Evolutionary conservation across 2,888 invertebrate species (phyloP).

Genomic region (Stramonita haemastoma): DNA sequence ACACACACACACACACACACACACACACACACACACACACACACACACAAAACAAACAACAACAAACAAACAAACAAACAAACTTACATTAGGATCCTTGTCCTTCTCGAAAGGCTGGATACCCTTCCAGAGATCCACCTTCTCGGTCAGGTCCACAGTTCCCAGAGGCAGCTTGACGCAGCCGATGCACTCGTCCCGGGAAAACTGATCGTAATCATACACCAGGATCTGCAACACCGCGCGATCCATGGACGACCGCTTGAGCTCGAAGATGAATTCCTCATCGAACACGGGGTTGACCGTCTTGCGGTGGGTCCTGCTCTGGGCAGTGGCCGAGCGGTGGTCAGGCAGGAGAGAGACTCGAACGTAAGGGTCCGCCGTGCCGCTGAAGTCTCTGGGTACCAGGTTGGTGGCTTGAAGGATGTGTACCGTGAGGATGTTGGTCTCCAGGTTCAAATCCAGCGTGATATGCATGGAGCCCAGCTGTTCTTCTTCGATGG

Average conservation of each 20-base stretch:
- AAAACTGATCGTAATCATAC: constrained; percentile 84
- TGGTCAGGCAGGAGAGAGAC: constrained; percentile 94
- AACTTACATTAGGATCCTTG: constrained; percentile 48
- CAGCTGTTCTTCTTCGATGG: constrained; percentile 79
- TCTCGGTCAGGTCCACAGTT: constrained; percentile 81
- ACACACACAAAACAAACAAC: neutral
- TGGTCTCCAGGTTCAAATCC: constrained; percentile 82
- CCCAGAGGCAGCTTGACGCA: constrained; percentile 81
- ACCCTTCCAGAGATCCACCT: constrained; percentile 81
- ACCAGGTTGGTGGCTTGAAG: constrained; percentile 82
- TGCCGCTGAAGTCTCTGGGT: constrained; percentile 70
- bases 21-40: no score
- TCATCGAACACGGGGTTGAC: constrained; percentile 85
- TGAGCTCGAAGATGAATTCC: constrained; percentile 84
- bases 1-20: no score
- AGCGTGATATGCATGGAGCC: constrained; percentile 84
- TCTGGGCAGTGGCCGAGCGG: constrained; percentile 63
- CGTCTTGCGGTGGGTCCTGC: constrained; percentile 82
- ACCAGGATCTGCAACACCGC: constrained; percentile 82
- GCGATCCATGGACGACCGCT: constrained; percentile 77
- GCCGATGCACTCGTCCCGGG: constrained; percentile 83
- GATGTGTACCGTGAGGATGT: constrained; percentile 83
- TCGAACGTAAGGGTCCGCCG: constrained; percentile 83
- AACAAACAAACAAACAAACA: neutral
- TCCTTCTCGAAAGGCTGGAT: constrained; percentile 68